Base-by-base conservation (phyloP, 2,888 invertebrate genomes). In the Bugula neritina region DNA sequence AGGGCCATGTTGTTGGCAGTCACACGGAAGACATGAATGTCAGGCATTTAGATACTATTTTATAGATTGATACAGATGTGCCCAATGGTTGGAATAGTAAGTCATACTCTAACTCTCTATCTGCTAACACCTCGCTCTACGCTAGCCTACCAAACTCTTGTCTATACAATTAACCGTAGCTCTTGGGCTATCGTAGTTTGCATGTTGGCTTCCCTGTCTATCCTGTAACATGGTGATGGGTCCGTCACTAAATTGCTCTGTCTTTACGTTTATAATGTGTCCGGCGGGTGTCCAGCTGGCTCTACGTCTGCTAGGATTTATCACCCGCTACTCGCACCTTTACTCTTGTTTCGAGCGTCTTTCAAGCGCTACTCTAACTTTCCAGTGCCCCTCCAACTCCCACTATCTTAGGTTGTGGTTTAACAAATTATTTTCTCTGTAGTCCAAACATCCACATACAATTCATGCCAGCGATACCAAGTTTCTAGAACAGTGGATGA, bases 381-480 rank as follows among this genome's bases (percentile, higher is more conserved):
- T 25, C 57, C 57, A 13, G 23, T 55, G 3, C 55, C 25, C 55
- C 21, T n/a, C 55, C 23, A 17, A 55, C 55, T 23, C 23, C 23
- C 55, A 5, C 23, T 25, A 55, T 17, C 31, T 31, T 10, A 29
- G 63, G 63, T 10, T 63, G 31, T 10, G 25, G 27, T 63, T 34
- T 31, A 2, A 2, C 27, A 31, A 63, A 63, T 34, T 63, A 34
- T 63, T 27, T 63, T 63, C 27, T 27, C 63, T 63, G 63, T 34
- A 63, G 63, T 31, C 13, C 31, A 63, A 63, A 25, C 82, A 80
- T 0, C 93, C 93, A 0, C 92, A 91, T 82, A 94, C 94, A 3
- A 91, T 94, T 73, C 90, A 92, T 76, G 91, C 90, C 17, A 88
- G 90, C 29, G 92, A 94, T 80, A 90, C 91, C 2, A 63, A 63